Percentiles rank a stretch among this genome's conserved stretches.
Evolutionary conservation across 2,797 vertebrate genomes (phyloP).

Genomic region (Anomalospiza imberbis): DNA sequence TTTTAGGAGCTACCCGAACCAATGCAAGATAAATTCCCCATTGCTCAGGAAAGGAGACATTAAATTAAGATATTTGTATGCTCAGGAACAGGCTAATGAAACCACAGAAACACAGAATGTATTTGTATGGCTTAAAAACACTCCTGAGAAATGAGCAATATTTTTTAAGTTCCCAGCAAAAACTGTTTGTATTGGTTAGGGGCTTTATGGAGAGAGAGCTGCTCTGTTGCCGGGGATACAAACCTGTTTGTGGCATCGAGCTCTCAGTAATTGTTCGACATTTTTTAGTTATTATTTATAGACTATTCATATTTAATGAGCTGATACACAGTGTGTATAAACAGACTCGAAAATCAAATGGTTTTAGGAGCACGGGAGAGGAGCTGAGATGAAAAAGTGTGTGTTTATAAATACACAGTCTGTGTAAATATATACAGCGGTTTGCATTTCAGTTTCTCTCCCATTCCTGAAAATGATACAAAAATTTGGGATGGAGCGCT

Average conservation of each 20-base stretch:
- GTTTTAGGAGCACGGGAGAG: not conserved
- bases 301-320: slow-evolving; percentile 48
- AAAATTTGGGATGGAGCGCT: not conserved
- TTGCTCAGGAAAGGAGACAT: not conserved
- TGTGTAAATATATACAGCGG: not conserved
- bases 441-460: not conserved
- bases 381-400: not conserved
- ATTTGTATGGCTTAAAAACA: not conserved
- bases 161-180: not conserved
- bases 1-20: not conserved
- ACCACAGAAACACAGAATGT: not conserved
- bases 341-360: not conserved
- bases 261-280: not conserved
- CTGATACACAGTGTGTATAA: not conserved
- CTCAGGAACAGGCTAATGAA: not conserved
- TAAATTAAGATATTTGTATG: not conserved
- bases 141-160: not conserved
- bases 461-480: accelerated
- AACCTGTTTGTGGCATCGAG: not conserved
- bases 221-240: slow-evolving; percentile 9
- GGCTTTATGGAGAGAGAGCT: not conserved
- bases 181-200: not conserved
- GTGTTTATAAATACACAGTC: not conserved
- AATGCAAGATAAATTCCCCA: not conserved
- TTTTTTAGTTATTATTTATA: slow-evolving; percentile 42